Percentiles rank a stretch among this genome's conserved stretches.
Evolutionary conservation across 2,797 vertebrate genomes (phyloP).

Genomic region (Pempheris klunzingeri): DNA sequence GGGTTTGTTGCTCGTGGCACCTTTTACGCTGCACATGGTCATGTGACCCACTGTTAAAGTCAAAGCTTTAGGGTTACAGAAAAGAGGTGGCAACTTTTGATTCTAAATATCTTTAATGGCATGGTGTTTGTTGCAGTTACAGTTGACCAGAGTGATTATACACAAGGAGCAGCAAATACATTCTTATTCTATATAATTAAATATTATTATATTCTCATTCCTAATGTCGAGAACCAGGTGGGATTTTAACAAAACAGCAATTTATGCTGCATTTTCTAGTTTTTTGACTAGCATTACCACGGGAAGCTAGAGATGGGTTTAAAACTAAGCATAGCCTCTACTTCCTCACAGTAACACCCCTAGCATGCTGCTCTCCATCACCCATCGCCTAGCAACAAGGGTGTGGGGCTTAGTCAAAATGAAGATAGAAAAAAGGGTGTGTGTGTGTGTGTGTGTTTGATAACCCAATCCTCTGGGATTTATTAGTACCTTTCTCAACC

Average conservation of each 20-base stretch:
- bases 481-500: constrained; percentile 57
- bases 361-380: constrained; percentile 50
- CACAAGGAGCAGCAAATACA: background rate
- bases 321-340: background rate
- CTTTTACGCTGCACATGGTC: background rate
- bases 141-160: background rate
- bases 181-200: no score
- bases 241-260: background rate
- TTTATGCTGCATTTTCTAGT: background rate
- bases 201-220: no score
- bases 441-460: constrained; percentile 17
- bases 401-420: constrained; percentile 59
- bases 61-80: background rate
- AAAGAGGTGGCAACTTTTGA: background rate
- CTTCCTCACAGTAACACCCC: constrained; percentile 9
- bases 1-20: no score
- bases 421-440: constrained; percentile 20
- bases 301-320: background rate
- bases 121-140: background rate
- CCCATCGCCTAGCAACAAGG: constrained; percentile 77
- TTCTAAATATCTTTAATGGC: background rate
- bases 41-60: background rate
- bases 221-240: background rate
- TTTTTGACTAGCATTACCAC: background rate
- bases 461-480: constrained; percentile 64